Conservation (phyloP, 2,888 invertebrate genomes). For the Tholera decimalis region DNA sequence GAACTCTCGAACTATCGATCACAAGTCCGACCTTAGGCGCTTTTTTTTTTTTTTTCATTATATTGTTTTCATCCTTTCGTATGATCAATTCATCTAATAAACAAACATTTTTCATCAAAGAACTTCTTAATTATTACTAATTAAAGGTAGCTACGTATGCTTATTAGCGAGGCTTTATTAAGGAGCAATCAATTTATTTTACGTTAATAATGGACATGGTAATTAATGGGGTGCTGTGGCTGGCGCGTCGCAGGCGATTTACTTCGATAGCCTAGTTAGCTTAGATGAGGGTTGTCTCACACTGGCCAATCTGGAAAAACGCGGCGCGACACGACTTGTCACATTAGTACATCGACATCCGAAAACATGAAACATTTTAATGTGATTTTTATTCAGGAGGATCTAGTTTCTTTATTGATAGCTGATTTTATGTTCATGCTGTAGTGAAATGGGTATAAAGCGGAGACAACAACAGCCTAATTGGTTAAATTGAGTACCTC, state of each 20-base stretch:
- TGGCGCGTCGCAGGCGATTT: slow-evolving; percentile 69
- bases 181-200: slow-evolving; percentile 79
- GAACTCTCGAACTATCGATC: too few species aligned
- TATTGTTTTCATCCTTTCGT: too few species aligned
- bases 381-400: too few species aligned
- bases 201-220: slow-evolving; percentile 79
- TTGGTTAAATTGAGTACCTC: too few species aligned
- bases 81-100: slow-evolving; percentile 17
- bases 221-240: slow-evolving; percentile 85
- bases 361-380: not conserved
- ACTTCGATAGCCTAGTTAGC: slow-evolving; percentile 81
- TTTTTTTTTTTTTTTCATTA: too few species aligned
- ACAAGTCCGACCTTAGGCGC: too few species aligned
- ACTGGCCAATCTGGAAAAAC: slow-evolving; percentile 16
- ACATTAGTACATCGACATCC: too few species aligned
- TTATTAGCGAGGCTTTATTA: slow-evolving; percentile 68
- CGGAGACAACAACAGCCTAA: too few species aligned
- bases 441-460: too few species aligned
- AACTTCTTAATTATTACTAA: slow-evolving; percentile 41
- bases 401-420: too few species aligned
- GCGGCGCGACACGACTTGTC: not conserved
- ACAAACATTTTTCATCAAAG: slow-evolving; percentile 1
- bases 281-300: slow-evolving; percentile 48
- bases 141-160: slow-evolving; percentile 52
- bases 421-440: too few species aligned